These are phyloP conservation scores for Sycon ciliatum DNA, from an alignment of 37 sponge, comb jelly and placozoan genomes.

Conservation along the genomic window DNA sequence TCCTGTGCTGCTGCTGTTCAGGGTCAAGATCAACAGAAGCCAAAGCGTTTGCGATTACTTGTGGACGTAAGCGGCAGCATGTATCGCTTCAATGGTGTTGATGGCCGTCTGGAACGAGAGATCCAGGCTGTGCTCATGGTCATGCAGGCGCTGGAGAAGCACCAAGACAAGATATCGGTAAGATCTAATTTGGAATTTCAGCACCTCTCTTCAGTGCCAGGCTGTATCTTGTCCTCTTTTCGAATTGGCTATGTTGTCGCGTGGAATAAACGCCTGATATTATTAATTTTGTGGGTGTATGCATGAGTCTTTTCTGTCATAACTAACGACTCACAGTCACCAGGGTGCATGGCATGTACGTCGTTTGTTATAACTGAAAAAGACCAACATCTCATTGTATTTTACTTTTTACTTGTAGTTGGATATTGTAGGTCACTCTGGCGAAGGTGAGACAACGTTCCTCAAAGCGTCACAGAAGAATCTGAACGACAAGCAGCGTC, in stretches of 20 bases:
- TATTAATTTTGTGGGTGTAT: too few species aligned
- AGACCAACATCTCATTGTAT: too few species aligned
- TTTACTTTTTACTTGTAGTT: too few species aligned
- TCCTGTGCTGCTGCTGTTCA: background rate
- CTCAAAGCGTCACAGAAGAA: conserved; percentile 36
- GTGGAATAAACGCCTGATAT: too few species aligned
- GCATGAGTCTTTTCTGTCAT: too few species aligned
- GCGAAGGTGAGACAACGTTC: conserved; percentile 68
- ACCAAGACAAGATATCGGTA: conserved; percentile 37
- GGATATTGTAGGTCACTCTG: conserved; percentile 82
- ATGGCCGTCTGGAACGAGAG: conserved; percentile 69
- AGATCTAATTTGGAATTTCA: too few species aligned
- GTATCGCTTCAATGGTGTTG: conserved; percentile 83
- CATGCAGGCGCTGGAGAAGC: conserved; percentile 72
- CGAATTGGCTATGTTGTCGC: too few species aligned
- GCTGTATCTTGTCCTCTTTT: too few species aligned
- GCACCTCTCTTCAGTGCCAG: too few species aligned
- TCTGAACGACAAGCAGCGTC: conserved; percentile 76
- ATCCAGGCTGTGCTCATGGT: conserved; percentile 74
- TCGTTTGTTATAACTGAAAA: too few species aligned
- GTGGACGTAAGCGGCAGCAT: conserved; percentile 92
- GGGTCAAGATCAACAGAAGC: conserved; percentile 41
- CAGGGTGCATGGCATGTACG: too few species aligned
- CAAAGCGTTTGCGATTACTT: conserved; percentile 64
- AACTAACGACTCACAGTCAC: too few species aligned